Conservation (phyloP, 2,888 invertebrate genomes). For the Mimachlamys varia region DNA sequence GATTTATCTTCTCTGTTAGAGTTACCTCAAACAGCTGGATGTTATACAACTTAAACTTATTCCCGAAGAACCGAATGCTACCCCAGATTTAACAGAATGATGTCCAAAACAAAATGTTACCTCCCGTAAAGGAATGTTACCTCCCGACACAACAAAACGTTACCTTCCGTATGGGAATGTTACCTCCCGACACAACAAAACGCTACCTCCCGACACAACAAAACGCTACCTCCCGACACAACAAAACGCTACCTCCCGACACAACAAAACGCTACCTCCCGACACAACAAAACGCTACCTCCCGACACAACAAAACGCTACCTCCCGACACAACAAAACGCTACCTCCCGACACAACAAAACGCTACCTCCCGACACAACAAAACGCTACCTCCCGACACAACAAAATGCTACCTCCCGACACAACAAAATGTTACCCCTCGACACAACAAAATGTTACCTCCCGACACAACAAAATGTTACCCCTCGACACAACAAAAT, state of each 20-base stretch:
- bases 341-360: background rate
- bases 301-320: background rate
- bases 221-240: background rate
- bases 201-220: background rate
- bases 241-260: background rate
- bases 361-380: background rate
- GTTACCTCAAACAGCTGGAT: no score
- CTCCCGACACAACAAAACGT: background rate
- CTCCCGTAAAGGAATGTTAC: background rate
- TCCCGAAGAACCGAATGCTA: no score
- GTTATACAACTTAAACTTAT: no score
- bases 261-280: background rate
- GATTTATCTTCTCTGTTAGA: no score
- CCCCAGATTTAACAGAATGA: no score
- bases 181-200: background rate
- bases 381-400: background rate
- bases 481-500: background rate
- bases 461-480: no score
- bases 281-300: background rate
- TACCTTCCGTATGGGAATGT: no score
- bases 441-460: no score
- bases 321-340: background rate
- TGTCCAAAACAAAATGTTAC: background rate
- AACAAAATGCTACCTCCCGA: background rate
- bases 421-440: background rate